Conservation (phyloP, 2,113 vertebrate genomes). For the Eubucco bourcierii region DNA sequence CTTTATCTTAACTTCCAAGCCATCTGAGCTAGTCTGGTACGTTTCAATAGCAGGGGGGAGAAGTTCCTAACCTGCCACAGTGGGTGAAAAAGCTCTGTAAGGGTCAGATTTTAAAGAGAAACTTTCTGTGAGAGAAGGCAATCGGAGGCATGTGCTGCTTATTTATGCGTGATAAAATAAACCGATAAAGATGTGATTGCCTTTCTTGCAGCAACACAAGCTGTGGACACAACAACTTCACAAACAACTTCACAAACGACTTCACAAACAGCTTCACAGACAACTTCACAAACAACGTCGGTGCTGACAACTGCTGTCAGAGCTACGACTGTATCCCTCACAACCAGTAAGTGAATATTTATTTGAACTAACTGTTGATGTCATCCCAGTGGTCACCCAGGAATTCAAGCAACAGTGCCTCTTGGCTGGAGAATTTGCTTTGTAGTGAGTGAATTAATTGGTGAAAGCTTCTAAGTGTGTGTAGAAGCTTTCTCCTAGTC, state of each 20-base stretch:
- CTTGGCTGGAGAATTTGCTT: neutral
- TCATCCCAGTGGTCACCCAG: neutral
- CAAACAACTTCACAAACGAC: no score
- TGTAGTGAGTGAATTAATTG: neutral
- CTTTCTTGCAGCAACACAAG: neutral
- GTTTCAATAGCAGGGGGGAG: no score
- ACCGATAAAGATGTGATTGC: neutral
- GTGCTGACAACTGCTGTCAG: fast-evolving
- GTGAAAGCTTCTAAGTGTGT: neutral
- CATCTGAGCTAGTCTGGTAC: no score
- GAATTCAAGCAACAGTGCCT: neutral
- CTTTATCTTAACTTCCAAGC: no score
- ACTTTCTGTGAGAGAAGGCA: neutral
- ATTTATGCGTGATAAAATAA: neutral
- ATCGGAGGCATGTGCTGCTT: neutral
- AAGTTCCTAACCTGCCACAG: no score
- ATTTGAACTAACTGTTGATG: neutral
- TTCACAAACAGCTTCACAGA: fast-evolving
- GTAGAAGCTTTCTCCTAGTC: neutral
- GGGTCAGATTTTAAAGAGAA: neutral
- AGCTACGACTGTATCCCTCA: neutral
- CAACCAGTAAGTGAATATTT: conserved; percentile 19
- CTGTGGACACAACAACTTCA: fast-evolving
- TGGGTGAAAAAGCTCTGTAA: neutral
- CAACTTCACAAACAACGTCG: fast-evolving